Evolutionary conservation across 2,797 vertebrate species (phyloP).

Genomic region (Sebastes nivosus): DNA sequence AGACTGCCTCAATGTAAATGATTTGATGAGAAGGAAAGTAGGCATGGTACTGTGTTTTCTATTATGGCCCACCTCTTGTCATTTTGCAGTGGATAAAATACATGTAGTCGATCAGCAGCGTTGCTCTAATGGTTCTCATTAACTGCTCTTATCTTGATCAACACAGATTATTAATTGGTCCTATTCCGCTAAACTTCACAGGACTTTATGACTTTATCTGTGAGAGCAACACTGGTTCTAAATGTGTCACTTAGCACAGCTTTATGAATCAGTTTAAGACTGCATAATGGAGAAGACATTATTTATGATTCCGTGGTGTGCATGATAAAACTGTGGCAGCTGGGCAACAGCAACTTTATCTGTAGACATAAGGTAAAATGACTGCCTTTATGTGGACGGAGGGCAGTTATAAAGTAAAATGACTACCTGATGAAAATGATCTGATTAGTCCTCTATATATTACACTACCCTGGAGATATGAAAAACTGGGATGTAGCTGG

Average conservation of each 20-base stretch:
- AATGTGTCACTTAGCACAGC: neutral
- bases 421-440: constrained; percentile 6
- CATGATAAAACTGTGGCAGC: constrained; percentile 10
- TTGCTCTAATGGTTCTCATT: constrained; percentile 10
- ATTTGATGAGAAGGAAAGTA: neutral
- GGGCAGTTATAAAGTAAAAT: constrained; percentile 14
- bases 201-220: neutral
- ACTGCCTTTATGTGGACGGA: neutral
- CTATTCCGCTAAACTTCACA: neutral
- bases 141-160: constrained; percentile 30
- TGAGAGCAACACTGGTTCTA: neutral
- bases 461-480: constrained; percentile 38
- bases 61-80: neutral
- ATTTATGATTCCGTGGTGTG: neutral
- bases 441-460: constrained; percentile 37
- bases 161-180: constrained; percentile 38
- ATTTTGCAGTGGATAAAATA: constrained; percentile 7
- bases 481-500: constrained; percentile 30
- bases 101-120: constrained; percentile 10
- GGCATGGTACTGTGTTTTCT: neutral
- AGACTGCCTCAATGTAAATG: neutral
- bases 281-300: neutral
- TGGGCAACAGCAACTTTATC: neutral
- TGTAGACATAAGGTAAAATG: neutral
- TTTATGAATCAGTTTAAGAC: constrained; percentile 1